Conservation (phyloP, 2,113 vertebrate species). For the Cochlearius cochlearius region DNA sequence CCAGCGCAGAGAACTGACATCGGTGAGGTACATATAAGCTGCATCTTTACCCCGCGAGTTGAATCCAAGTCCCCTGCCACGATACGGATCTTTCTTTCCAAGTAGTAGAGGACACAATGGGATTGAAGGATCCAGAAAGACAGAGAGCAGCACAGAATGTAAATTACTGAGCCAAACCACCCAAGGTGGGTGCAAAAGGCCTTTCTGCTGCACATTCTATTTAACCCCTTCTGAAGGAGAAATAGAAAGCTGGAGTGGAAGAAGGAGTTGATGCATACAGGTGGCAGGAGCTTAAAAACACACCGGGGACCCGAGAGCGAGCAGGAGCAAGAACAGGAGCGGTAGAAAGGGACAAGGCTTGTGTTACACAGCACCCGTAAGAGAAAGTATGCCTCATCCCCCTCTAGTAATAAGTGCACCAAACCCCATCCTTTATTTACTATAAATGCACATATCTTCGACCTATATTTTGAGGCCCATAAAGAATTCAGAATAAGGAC, state of each 20-base stretch:
- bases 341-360: neutral
- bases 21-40: neutral
- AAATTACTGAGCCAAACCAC: neutral
- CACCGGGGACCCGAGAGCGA: neutral
- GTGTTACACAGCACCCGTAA: neutral
- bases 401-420: neutral
- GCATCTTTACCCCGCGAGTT: rapidly evolving
- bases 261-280: neutral
- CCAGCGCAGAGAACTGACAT: neutral
- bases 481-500: neutral
- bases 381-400: neutral
- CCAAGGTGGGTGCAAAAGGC: rapidly evolving
- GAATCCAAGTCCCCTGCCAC: neutral
- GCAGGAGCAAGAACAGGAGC: neutral
- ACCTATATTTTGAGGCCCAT: slow-evolving; percentile 14
- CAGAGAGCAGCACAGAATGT: neutral
- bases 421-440: neutral
- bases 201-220: neutral
- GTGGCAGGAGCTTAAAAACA: neutral
- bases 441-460: neutral
- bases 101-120: neutral
- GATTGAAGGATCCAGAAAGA: neutral
- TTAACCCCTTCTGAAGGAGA: neutral
- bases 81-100: neutral
- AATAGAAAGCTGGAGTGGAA: neutral